phyloP scores from a whole-genome alignment of 1,140 invertebrate species.

The Drosophila orosa region DNA sequence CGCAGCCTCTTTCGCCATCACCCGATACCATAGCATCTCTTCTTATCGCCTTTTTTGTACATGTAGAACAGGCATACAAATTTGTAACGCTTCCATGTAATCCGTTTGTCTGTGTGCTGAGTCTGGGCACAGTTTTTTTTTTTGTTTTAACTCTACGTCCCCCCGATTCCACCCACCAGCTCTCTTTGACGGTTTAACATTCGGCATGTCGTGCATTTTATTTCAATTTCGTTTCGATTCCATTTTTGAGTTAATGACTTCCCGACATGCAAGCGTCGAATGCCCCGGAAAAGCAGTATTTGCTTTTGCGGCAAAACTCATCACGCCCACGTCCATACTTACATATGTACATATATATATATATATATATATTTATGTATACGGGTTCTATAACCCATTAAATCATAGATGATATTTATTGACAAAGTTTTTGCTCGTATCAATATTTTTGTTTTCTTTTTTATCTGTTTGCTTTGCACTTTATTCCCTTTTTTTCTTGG shows the following conservation, averaged over 20 bases:
- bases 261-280: constrained; percentile 69
- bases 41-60: constrained; percentile 5
- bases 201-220: constrained; percentile 69
- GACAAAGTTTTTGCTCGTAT: constrained; percentile 69
- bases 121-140: constrained; percentile 4
- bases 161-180: constrained; percentile 13
- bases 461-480: constrained; percentile 37
- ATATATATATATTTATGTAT: too few relatives aligned
- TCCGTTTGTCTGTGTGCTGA: constrained; percentile 39
- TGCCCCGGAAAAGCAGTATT: constrained; percentile 8
- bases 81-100: constrained; percentile 69
- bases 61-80: constrained; percentile 54
- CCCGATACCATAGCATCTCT: constrained; percentile 2
- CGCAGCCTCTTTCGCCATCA: neutral
- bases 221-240: constrained; percentile 78
- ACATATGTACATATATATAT: neutral
- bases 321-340: neutral
- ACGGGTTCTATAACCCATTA: constrained; percentile 47
- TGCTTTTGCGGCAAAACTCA: constrained; percentile 19
- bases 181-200: constrained; percentile 37
- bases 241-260: constrained; percentile 75
- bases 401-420: constrained; percentile 68
- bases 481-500: constrained; percentile 18
- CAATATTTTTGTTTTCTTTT: constrained; percentile 52
- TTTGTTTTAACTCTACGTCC: constrained; percentile 5